Evolutionary conservation across 2,797 vertebrate genomes (phyloP).

Genomic region (Lagodon rhomboides): DNA sequence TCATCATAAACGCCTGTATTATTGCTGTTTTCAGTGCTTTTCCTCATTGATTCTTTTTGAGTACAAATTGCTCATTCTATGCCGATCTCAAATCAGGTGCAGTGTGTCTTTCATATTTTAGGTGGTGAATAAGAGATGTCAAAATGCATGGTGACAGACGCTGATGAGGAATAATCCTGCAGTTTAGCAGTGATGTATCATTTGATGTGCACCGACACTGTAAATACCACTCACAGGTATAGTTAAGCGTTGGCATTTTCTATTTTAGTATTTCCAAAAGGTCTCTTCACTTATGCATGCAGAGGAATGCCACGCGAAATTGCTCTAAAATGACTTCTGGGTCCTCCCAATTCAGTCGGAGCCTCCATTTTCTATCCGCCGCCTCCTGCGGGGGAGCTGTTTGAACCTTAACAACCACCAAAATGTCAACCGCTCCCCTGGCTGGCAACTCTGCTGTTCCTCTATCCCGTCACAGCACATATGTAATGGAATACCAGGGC

Average conservation of each 20-base stretch:
- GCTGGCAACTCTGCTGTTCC: constrained; percentile 63
- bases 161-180: constrained; percentile 20
- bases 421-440: constrained; percentile 79
- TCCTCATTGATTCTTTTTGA: constrained; percentile 12
- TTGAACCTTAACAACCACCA: constrained; percentile 76
- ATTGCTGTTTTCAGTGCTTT: constrained; percentile 15
- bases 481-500: constrained; percentile 66
- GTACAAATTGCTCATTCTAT: neutral
- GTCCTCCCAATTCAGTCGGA: constrained; percentile 54
- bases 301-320: constrained; percentile 49
- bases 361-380: constrained; percentile 54
- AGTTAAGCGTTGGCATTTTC: constrained; percentile 58
- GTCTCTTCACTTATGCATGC: constrained; percentile 71
- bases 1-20: constrained; percentile 22
- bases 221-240: constrained; percentile 48
- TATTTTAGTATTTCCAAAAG: constrained; percentile 72
- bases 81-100: constrained; percentile 18
- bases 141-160: neutral
- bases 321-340: constrained; percentile 62
- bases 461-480: constrained; percentile 41
- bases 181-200: constrained; percentile 13
- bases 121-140: constrained; percentile 14
- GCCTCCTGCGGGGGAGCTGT: constrained; percentile 65
- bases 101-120: neutral
- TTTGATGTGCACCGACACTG: constrained; percentile 40